Evolutionary conservation across 2,888 invertebrate genomes (phyloP).

Genomic region (Netelia fuscicornis): DNA sequence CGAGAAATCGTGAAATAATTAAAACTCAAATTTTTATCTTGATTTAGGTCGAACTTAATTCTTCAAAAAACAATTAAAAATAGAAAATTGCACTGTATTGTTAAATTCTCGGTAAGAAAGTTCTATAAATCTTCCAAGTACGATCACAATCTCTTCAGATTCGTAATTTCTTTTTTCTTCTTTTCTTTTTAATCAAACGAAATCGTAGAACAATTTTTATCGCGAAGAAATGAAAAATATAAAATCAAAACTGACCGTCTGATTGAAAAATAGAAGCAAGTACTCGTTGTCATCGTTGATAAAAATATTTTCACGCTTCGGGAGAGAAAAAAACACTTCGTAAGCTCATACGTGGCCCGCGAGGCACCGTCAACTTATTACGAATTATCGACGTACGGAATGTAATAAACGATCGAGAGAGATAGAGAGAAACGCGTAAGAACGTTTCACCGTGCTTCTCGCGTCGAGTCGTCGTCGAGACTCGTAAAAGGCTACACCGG

Average conservation of each 20-base stretch:
- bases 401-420: neutral
- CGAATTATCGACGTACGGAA: neutral
- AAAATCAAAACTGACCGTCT: too few species aligned
- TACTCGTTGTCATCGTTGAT: neutral
- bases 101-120: neutral
- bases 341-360: neutral
- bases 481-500: slow-evolving; percentile 55
- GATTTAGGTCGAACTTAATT: too few species aligned
- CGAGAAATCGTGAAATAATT: neutral
- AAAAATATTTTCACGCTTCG: neutral
- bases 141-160: neutral
- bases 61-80: neutral
- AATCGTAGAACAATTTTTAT: too few species aligned
- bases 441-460: neutral
- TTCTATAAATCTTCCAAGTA: slow-evolving; percentile 23
- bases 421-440: slow-evolving; percentile 1
- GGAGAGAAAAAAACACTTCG: neutral
- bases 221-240: too few species aligned
- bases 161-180: slow-evolving; percentile 4
- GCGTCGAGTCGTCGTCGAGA: slow-evolving; percentile 9
- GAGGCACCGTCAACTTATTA: neutral
- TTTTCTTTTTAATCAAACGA: neutral
- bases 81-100: neutral
- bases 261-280: too few species aligned
- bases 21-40: neutral